Conservation (phyloP, 2,888 invertebrate genomes). For the Rutpela maculata region DNA sequence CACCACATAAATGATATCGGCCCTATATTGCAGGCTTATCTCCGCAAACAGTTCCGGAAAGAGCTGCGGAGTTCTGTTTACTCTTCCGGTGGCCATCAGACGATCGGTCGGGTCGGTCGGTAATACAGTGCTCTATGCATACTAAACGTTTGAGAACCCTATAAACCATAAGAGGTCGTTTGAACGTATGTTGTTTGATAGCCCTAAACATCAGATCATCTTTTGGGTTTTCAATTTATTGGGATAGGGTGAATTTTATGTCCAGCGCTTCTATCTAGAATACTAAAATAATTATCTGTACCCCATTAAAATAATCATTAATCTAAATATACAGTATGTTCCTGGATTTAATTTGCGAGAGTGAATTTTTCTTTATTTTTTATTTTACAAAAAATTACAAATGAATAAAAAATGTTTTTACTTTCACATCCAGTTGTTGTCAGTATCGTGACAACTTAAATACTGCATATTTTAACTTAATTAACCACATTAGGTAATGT, state of each 20-base stretch:
- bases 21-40: slow-evolving; percentile 30
- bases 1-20: slow-evolving; percentile 21
- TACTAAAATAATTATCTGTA: background rate
- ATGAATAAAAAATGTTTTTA: too few relatives aligned
- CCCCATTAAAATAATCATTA: background rate
- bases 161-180: slow-evolving; percentile 18
- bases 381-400: too few relatives aligned
- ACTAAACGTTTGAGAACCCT: slow-evolving; percentile 21
- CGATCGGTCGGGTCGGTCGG: slow-evolving; percentile 11
- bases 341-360: too few relatives aligned
- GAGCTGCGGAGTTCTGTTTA: slow-evolving; percentile 33
- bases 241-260: background rate
- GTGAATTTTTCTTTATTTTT: too few relatives aligned
- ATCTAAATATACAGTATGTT: too few relatives aligned
- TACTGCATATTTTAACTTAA: too few relatives aligned
- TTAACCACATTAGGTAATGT: too few relatives aligned
- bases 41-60: slow-evolving; percentile 30
- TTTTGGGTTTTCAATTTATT: slow-evolving; percentile 3
- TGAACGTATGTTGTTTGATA: slow-evolving; percentile 23
- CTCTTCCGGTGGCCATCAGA: slow-evolving; percentile 34
- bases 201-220: slow-evolving; percentile 1
- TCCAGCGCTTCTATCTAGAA: background rate
- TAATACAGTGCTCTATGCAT: slow-evolving; percentile 33
- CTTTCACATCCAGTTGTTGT: too few relatives aligned
- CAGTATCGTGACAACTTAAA: too few relatives aligned